Conservation (phyloP, 2,113 vertebrate genomes). For the Chaetura pelagica region DNA sequence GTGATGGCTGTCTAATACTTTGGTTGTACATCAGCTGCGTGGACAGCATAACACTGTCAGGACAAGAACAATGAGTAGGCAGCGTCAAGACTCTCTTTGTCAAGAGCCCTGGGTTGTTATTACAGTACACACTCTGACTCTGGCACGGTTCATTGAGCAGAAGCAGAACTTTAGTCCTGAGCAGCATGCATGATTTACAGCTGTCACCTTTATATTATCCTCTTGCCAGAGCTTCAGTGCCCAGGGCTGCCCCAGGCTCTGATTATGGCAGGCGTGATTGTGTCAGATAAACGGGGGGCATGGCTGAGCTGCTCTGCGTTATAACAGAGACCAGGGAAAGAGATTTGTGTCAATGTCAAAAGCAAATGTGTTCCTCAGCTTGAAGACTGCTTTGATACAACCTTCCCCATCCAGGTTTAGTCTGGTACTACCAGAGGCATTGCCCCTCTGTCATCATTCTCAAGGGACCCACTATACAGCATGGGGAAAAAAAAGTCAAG, state of each 20-base stretch:
- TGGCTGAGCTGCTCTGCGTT: background rate
- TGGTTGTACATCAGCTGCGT: background rate
- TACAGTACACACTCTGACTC: background rate
- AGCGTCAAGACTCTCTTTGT: background rate
- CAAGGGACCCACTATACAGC: background rate
- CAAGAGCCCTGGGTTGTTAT: background rate
- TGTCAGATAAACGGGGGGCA: background rate
- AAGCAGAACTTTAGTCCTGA: slow-evolving; percentile 7
- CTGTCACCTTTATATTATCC: background rate
- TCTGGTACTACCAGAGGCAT: background rate
- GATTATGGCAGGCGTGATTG: rapidly evolving
- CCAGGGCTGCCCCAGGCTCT: background rate
- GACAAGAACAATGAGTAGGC: background rate
- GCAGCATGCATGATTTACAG: slow-evolving; percentile 4
- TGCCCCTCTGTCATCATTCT: background rate
- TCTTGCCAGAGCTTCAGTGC: background rate
- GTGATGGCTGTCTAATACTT: background rate
- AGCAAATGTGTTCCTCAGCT: background rate
- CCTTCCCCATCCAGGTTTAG: background rate
- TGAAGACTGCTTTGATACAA: background rate
- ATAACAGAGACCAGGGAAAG: background rate
- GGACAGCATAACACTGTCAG: background rate
- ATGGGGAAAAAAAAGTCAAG: background rate
- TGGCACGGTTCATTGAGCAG: background rate
- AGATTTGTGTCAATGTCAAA: background rate